phyloP scores from a whole-genome alignment of 2,113 vertebrate genomes.

The Burhinus oedicnemus region DNA sequence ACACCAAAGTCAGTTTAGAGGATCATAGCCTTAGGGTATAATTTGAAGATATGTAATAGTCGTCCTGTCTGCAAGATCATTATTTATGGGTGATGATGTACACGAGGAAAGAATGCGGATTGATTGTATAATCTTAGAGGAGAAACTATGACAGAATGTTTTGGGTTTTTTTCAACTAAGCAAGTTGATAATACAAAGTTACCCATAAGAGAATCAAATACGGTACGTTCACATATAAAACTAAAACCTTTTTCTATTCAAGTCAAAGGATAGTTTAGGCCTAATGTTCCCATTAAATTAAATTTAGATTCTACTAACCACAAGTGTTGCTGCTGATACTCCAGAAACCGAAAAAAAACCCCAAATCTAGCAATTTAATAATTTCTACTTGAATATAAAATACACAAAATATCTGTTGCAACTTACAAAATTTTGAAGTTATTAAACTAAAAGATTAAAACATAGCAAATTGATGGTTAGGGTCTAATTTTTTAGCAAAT shows the following conservation, averaged over 20 bases:
- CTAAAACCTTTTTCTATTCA: not conserved
- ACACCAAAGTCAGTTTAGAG: not conserved
- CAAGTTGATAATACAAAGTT: not conserved
- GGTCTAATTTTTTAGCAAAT: not conserved
- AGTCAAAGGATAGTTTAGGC: not conserved
- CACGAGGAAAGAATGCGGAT: not conserved
- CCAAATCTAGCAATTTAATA: not conserved
- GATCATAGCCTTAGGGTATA: not conserved
- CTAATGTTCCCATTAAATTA: not conserved
- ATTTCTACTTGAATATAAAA: not conserved
- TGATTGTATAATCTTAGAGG: not conserved
- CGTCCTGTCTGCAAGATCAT: not conserved
- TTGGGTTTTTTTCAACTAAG: not conserved
- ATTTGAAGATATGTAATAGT: not conserved
- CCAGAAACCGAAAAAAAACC: not conserved
- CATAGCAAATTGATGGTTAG: not conserved
- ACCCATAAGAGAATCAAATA: not conserved
- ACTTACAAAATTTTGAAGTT: not conserved
- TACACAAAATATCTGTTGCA: not conserved
- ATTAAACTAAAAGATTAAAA: not conserved
- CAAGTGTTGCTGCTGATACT: not conserved
- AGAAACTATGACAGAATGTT: not conserved
- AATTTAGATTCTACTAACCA: not conserved
- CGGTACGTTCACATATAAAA: not conserved
- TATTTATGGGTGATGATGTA: not conserved